phyloP scores from a whole-genome alignment of 2,888 invertebrate genomes.

The Watsonalla cultraria region DNA sequence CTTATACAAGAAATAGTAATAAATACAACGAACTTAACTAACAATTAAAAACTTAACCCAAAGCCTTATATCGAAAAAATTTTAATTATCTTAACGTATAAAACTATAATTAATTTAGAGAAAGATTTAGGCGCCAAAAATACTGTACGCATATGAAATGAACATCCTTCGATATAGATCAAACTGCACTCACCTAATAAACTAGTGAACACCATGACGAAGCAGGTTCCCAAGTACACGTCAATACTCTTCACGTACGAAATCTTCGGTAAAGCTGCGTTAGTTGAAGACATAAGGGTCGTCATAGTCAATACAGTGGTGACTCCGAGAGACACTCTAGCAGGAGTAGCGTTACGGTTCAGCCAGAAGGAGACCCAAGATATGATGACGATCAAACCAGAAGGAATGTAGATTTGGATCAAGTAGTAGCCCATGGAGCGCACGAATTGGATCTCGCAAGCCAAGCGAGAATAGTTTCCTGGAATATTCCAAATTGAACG shows the following conservation, averaged over 20 bases:
- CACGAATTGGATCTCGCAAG: constrained; percentile 96
- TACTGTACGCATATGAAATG: no score
- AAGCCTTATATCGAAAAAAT: no score
- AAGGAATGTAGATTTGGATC: constrained; percentile 97
- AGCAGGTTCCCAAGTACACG: constrained; percentile 96
- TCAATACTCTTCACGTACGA: constrained; percentile 98
- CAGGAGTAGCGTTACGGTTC: constrained; percentile 94
- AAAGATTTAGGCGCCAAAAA: no score
- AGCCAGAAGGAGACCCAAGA: constrained; percentile 97
- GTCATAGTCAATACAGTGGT: constrained; percentile 98
- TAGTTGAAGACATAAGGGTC: constrained; percentile 96
- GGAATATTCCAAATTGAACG: constrained; percentile 17
- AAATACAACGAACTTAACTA: no score
- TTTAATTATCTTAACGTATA: no score
- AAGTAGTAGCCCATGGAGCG: constrained; percentile 98
- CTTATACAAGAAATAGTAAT: no score
- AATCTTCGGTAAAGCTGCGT: constrained; percentile 96
- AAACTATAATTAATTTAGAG: no score
- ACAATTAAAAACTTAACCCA: no score
- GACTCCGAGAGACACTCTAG: constrained; percentile 93
- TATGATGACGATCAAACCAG: constrained; percentile 95
- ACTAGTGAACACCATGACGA: constrained; percentile 98
- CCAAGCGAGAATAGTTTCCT: constrained; percentile 96
- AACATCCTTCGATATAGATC: not conserved
- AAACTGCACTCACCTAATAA: constrained; percentile 83